Conservation (phyloP, 2,888 invertebrate species). For the Tortrix viridana region DNA sequence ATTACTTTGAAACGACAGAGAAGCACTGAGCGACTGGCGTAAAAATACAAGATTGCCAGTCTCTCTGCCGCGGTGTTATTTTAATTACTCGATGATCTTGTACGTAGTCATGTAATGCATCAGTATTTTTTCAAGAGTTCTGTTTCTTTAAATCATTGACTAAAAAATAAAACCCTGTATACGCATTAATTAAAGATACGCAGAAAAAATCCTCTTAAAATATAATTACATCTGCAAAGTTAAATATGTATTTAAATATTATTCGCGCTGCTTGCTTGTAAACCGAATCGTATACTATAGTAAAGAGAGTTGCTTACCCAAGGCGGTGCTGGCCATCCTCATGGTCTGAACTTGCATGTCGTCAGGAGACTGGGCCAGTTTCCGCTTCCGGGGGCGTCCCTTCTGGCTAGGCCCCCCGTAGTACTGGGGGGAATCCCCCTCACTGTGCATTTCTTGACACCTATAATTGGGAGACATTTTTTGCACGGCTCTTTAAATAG, state of each 20-base stretch:
- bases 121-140: too few species aligned
- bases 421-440: constrained; percentile 87
- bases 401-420: constrained; percentile 88
- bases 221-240: neutral
- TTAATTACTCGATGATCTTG: too few species aligned
- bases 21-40: too few species aligned
- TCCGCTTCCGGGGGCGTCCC: constrained; percentile 92
- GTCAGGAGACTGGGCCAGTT: constrained; percentile 85
- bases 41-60: too few species aligned
- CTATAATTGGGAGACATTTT: constrained; percentile 46
- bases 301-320: constrained; percentile 81
- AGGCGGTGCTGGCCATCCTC: constrained; percentile 87
- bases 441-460: constrained; percentile 75
- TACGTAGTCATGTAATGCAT: too few species aligned
- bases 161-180: too few species aligned
- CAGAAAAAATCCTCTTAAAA: neutral
- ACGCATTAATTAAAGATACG: too few species aligned
- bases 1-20: too few species aligned
- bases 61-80: too few species aligned
- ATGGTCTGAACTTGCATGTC: constrained; percentile 87
- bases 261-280: constrained; percentile 4
- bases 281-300: neutral
- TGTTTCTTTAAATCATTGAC: too few species aligned
- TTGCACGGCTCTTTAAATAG: neutral
- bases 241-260: neutral